A percentile compares a stretch with the other conserved stretches of the same genome.
phyloP scores from a whole-genome alignment of 2,888 invertebrate genomes.

The Allacma fusca region DNA sequence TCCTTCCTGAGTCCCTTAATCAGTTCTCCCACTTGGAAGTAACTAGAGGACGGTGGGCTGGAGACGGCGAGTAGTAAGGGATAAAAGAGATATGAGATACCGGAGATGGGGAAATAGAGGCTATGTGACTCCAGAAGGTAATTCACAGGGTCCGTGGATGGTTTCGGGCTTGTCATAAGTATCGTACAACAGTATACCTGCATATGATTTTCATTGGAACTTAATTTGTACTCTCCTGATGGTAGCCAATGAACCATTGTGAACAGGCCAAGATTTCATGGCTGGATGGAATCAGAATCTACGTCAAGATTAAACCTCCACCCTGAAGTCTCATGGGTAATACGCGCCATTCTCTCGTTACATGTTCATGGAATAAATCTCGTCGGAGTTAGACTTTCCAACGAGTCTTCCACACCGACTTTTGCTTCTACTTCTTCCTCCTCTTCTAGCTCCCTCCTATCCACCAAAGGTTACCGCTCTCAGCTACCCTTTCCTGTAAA shows the following conservation, averaged over 20 bases:
- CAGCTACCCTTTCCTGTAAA: background rate
- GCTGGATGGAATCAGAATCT: background rate
- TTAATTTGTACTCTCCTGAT: background rate
- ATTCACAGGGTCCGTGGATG: no score
- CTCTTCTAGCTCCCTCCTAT: background rate
- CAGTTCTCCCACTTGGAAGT: no score
- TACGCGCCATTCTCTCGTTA: background rate
- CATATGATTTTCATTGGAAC: background rate
- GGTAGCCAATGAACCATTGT: conserved; percentile 12
- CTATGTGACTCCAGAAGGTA: no score
- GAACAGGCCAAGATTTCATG: conserved; percentile 3
- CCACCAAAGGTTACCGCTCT: background rate
- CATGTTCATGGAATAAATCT: background rate
- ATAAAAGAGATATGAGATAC: no score
- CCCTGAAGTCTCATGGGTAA: background rate
- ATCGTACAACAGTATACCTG: background rate
- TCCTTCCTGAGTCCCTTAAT: no score
- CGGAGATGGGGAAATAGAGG: no score
- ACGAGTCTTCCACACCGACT: background rate
- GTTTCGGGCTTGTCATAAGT: background rate
- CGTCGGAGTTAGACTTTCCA: background rate
- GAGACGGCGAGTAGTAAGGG: no score
- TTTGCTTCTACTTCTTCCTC: background rate
- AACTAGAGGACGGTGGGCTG: no score
- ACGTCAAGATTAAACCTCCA: conserved; percentile 16